Evolutionary conservation across 1,140 invertebrate genomes (phyloP).

Genomic region (Lucilia sericata): DNA sequence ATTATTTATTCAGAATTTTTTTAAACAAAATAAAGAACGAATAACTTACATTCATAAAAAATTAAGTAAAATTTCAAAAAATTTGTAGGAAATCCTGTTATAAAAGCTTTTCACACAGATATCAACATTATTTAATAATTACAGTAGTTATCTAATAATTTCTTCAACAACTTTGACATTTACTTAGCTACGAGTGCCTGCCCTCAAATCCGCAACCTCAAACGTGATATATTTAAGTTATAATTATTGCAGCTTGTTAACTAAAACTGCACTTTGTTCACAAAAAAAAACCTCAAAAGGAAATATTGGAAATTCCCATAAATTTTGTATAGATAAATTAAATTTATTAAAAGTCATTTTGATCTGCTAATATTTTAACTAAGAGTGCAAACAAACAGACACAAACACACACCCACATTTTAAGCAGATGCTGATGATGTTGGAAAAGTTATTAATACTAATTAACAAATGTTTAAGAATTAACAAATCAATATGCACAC

Average conservation of each 20-base stretch:
- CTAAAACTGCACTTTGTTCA: neutral
- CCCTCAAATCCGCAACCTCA: neutral
- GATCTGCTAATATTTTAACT: too few relatives aligned
- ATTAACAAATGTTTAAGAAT: slow-evolving; percentile 20
- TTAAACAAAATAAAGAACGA: neutral
- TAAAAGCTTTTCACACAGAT: too few relatives aligned
- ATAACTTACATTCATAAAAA: too few relatives aligned
- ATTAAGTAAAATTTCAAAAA: too few relatives aligned
- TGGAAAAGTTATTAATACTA: neutral
- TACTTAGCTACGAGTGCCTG: too few relatives aligned
- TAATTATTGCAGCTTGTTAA: neutral
- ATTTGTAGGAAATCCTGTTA: neutral
- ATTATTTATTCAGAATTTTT: neutral
- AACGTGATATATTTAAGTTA: too few relatives aligned
- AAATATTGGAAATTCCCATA: slow-evolving; percentile 23
- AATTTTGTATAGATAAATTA: neutral
- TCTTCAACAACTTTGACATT: too few relatives aligned
- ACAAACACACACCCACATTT: neutral
- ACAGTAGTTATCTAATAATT: too few relatives aligned
- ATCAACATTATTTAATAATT: too few relatives aligned
- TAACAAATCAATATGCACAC: neutral
- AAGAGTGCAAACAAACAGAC: neutral
- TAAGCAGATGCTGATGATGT: neutral
- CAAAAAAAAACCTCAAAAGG: neutral
- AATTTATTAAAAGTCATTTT: too few relatives aligned